phyloP scores from a whole-genome alignment of 2,113 vertebrate genomes.

The Oxyura jamaicensis region DNA sequence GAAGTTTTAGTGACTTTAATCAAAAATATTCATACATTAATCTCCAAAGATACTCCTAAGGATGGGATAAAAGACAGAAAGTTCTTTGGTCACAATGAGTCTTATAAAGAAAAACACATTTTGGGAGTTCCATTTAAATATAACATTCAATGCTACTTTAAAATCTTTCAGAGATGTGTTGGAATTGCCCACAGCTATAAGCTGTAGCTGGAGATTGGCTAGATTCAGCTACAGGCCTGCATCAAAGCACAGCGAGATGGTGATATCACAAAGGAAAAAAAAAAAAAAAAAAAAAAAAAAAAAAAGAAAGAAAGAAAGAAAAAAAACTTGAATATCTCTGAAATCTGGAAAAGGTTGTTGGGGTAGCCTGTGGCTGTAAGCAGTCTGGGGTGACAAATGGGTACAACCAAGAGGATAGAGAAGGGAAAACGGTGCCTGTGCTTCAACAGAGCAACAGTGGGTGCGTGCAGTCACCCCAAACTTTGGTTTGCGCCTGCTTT shows the following conservation, averaged over 20 bases:
- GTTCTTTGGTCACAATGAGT: background rate
- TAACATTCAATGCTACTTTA: background rate
- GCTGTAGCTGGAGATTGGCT: background rate
- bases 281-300: no score
- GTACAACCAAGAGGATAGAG: background rate
- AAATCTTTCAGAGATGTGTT: background rate
- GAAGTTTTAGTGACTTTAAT: background rate
- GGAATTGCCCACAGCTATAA: background rate
- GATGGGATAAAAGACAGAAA: background rate
- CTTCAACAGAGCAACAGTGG: background rate
- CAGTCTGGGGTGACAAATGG: background rate
- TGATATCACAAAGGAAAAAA: no score
- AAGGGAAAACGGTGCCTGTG: accelerated
- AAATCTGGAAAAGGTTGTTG: accelerated
- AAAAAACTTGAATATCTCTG: background rate
- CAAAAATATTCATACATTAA: background rate
- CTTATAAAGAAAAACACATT: background rate
- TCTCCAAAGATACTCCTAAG: background rate
- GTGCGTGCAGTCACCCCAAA: background rate
- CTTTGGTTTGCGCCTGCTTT: accelerated
- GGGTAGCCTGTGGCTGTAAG: no score
- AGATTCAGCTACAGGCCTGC: background rate
- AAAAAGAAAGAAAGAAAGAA: no score
- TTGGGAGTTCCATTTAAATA: background rate
- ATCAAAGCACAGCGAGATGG: background rate